A percentile compares a stretch with the other conserved stretches of the same genome.
Evolutionary conservation across 2,113 vertebrate genomes (phyloP).

Genomic region (Panurus biarmicus): DNA sequence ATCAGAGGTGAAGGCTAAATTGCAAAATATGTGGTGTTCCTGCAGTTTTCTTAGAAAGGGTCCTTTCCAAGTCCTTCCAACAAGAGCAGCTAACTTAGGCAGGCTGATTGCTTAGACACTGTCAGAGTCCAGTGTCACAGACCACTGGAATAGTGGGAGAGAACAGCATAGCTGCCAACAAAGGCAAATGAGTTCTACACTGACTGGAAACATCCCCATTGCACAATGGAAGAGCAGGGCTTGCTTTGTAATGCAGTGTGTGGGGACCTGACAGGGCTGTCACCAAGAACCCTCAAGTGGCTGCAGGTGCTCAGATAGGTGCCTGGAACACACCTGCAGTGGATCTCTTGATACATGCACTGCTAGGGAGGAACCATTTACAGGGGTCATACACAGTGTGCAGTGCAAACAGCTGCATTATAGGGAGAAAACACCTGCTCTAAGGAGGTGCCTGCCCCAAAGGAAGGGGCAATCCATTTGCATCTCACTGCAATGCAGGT

Average conservation of each 20-base stretch:
- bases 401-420: neutral
- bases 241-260: accelerated
- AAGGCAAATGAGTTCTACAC: neutral
- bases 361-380: neutral
- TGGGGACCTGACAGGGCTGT: neutral
- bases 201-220: neutral
- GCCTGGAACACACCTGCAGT: neutral
- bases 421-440: neutral
- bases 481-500: neutral
- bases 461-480: neutral
- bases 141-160: neutral
- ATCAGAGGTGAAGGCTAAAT: neutral
- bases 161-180: neutral
- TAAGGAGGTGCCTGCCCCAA: neutral
- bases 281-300: neutral
- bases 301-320: neutral
- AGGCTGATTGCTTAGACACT: neutral
- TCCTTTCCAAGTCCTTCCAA: neutral
- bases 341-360: neutral
- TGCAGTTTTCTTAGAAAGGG: neutral
- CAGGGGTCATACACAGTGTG: neutral
- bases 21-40: neutral
- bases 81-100: neutral
- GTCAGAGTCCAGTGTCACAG: neutral
- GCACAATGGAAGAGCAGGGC: neutral